Evolutionary conservation across 2,888 invertebrate species (phyloP).

Genomic region (Synergus gifuensis): DNA sequence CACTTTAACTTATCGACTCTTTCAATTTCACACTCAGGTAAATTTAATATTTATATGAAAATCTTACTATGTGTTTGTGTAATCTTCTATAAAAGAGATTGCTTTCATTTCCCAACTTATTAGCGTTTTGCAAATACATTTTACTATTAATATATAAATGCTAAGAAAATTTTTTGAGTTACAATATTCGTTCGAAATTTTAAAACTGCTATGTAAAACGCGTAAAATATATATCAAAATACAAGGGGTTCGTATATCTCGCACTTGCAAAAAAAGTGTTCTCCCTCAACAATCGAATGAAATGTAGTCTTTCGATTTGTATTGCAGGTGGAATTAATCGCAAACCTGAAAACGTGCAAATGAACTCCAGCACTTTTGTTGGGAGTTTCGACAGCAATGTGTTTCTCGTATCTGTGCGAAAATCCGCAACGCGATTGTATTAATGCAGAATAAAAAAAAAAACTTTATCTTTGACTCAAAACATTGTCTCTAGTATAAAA

Average conservation of each 20-base stretch:
- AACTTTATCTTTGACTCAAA: constrained; percentile 23
- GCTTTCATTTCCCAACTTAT: too few relatives aligned
- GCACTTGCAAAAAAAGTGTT: not conserved
- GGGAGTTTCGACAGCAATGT: constrained; percentile 19
- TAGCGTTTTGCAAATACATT: too few relatives aligned
- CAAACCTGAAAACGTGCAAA: constrained; percentile 29
- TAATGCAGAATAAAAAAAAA: constrained; percentile 13
- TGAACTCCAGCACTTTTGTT: constrained; percentile 24
- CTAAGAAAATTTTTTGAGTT: not conserved
- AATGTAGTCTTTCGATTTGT: constrained; percentile 33
- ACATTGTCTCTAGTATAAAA: constrained; percentile 35
- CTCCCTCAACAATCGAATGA: constrained; percentile 11
- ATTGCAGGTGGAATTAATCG: constrained; percentile 26
- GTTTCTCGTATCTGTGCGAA: constrained; percentile 26
- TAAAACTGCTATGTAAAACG: not conserved
- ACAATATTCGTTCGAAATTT: not conserved
- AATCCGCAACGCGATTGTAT: constrained; percentile 20
- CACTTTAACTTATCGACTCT: not conserved
- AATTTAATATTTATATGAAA: not conserved
- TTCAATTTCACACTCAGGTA: not conserved
- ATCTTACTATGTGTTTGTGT: not conserved
- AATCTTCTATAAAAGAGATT: too few relatives aligned
- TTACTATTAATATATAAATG: too few relatives aligned
- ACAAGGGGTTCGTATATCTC: not conserved
- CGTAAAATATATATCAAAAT: not conserved